Evolutionary conservation across 92 coral and sea anemone species (phyloP).

Genomic region (Epizoanthus rinbou): DNA sequence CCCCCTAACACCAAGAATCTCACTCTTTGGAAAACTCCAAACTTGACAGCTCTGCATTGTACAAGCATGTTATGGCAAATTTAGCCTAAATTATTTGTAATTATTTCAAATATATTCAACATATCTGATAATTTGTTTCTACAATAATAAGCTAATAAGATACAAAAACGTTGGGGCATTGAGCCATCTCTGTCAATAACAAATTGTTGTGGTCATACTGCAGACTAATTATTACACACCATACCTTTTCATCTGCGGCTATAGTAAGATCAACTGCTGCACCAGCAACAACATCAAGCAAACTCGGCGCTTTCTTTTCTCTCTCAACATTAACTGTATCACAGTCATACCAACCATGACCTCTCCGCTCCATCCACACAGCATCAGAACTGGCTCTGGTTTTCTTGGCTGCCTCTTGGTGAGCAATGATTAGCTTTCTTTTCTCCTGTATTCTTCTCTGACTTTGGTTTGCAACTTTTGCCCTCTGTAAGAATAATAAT

Average conservation of each 20-base stretch:
- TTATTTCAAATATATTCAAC: background rate
- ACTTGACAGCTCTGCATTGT: too few species aligned
- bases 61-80: too few species aligned
- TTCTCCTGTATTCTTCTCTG: background rate
- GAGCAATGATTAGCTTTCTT: background rate
- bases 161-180: too few species aligned
- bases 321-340: background rate
- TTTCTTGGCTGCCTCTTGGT: background rate
- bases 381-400: background rate
- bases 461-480: background rate
- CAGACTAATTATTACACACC: background rate
- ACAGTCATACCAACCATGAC: background rate
- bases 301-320: slow-evolving; percentile 14
- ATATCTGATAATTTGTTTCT: background rate
- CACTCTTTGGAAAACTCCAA: too few species aligned
- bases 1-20: too few species aligned
- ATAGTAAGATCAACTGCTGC: slow-evolving; percentile 75
- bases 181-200: too few species aligned
- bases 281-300: slow-evolving; percentile 26
- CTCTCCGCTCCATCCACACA: background rate
- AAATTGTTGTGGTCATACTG: too few species aligned
- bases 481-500: background rate
- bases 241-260: slow-evolving; percentile 91
- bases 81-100: too few species aligned
- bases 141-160: too few species aligned